A percentile compares a stretch with the other conserved stretches of the same genome.
phyloP scores from a whole-genome alignment of 1,140 invertebrate species.

The Spodoptera frugiperda region DNA sequence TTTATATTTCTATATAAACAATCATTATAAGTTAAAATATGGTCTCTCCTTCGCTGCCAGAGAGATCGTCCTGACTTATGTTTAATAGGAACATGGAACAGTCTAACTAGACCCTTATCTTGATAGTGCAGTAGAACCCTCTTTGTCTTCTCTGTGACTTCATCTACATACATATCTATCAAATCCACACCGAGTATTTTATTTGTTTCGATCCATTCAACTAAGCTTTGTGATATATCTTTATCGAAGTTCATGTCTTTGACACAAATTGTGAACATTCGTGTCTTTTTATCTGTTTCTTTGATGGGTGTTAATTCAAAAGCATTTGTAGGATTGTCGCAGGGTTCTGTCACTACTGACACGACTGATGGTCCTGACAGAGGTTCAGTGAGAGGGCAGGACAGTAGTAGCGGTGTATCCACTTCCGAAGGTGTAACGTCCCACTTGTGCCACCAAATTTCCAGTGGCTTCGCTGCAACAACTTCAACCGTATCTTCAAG shows the following conservation, averaged over 20 bases:
- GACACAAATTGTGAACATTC: conserved; percentile 89
- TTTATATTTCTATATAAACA: conserved; percentile 89
- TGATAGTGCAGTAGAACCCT: conserved; percentile 87
- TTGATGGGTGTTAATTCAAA: conserved; percentile 65
- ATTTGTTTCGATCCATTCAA: conserved; percentile 91
- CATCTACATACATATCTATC: conserved; percentile 89
- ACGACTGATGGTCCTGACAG: conserved; percentile 66
- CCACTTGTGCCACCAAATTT: conserved; percentile 85
- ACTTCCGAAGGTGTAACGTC: conserved; percentile 68
- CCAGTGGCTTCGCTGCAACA: conserved; percentile 78
- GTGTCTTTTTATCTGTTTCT: conserved; percentile 56
- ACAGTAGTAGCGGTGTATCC: conserved; percentile 78
- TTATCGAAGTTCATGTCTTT: conserved; percentile 90
- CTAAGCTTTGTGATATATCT: conserved; percentile 87
- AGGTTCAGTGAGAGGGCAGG: conserved; percentile 76
- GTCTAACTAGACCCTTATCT: conserved; percentile 85
- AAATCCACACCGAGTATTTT: conserved; percentile 88
- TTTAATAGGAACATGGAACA: conserved; percentile 85
- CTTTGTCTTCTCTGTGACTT: conserved; percentile 85
- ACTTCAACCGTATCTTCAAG: conserved; percentile 75
- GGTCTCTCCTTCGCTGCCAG: conserved; percentile 90
- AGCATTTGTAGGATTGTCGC: conserved; percentile 76
- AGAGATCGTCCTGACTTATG: conserved; percentile 84
- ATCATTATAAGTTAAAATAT: conserved; percentile 91
- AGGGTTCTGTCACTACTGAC: conserved; percentile 80